phyloP scores from a whole-genome alignment of 2,888 invertebrate genomes.

The Idaea dimidiata region DNA sequence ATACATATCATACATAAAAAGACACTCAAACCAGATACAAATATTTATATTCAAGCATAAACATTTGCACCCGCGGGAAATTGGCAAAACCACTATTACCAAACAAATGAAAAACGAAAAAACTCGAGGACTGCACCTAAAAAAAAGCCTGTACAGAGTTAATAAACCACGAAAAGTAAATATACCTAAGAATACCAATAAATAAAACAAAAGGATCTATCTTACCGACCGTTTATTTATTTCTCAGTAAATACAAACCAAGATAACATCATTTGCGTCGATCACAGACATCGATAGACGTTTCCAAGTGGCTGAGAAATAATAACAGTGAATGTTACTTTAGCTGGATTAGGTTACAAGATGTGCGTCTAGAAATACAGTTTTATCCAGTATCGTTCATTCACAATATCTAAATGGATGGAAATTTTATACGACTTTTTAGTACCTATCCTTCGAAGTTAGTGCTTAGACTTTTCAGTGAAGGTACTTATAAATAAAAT shows the following conservation, averaged over 20 bases:
- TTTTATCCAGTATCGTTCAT: background rate
- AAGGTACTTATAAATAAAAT: background rate
- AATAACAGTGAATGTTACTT: slow-evolving; percentile 34
- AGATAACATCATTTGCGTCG: background rate
- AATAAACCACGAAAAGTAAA: background rate
- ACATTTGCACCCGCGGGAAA: no score
- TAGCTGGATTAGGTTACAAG: slow-evolving; percentile 24
- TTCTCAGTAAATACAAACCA: background rate
- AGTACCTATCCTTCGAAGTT: background rate
- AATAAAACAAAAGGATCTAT: background rate
- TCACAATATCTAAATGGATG: background rate
- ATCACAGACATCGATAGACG: background rate
- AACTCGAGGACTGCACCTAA: no score
- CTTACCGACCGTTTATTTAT: background rate
- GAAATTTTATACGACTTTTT: background rate
- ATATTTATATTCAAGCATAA: no score
- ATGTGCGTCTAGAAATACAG: background rate
- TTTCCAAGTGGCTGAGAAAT: slow-evolving; percentile 2
- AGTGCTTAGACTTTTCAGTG: background rate
- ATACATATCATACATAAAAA: no score
- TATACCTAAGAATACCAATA: background rate
- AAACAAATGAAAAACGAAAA: no score
- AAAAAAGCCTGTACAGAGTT: background rate
- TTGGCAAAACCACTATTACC: no score
- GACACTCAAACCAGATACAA: no score